These are phyloP conservation scores for Aeoliscus strigatus DNA, from an alignment of 2,797 vertebrate genomes.

Conservation along the genomic window DNA sequence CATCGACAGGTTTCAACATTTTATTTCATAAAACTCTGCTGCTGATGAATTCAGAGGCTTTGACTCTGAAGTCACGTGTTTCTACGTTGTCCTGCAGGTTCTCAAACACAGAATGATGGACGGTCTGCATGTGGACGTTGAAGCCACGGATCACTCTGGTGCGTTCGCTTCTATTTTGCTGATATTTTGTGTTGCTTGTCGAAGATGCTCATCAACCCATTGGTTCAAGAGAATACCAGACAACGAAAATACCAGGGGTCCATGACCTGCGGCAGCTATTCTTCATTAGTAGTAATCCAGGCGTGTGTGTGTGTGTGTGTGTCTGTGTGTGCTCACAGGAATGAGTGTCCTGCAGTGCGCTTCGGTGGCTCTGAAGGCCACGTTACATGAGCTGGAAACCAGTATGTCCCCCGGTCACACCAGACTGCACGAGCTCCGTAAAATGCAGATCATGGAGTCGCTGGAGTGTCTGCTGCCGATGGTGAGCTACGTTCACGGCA, in stretches of 20 bases:
- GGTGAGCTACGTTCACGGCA: constrained; percentile 64
- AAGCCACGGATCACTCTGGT: constrained; percentile 76
- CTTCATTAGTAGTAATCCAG: too few species aligned
- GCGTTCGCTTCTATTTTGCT: background rate
- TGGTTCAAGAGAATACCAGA: too few species aligned
- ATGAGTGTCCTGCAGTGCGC: constrained; percentile 76
- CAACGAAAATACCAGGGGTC: too few species aligned
- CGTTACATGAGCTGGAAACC: constrained; percentile 47
- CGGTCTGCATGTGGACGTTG: constrained; percentile 71
- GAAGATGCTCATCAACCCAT: too few species aligned
- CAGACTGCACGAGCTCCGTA: constrained; percentile 59
- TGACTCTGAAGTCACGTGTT: too few species aligned
- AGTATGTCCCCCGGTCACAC: background rate
- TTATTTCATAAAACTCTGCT: too few species aligned
- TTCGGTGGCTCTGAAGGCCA: constrained; percentile 66
- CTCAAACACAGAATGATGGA: constrained; percentile 66
- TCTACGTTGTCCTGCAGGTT: constrained; percentile 65
- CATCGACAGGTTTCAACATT: too few species aligned
- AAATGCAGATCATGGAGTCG: constrained; percentile 78
- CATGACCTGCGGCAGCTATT: too few species aligned
- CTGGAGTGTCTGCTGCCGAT: constrained; percentile 81
- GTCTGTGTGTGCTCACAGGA: constrained; percentile 59
- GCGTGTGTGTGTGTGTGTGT: too few species aligned
- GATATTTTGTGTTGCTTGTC: too few species aligned
- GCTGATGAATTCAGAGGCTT: too few species aligned